Base-by-base conservation (phyloP, 2,113 vertebrate genomes). In the Notarius lentiginosus region DNA sequence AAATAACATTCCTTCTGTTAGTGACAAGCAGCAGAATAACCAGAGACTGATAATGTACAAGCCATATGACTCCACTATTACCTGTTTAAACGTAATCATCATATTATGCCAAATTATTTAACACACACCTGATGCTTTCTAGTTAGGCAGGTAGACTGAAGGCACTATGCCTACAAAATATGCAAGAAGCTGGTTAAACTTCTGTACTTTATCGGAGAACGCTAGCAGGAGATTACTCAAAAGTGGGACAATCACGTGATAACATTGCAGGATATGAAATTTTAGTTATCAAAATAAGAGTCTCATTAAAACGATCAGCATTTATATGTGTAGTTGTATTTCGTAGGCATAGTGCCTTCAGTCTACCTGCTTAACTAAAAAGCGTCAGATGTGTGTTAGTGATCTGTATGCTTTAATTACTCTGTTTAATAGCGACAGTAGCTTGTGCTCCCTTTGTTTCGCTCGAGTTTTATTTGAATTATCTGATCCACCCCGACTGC, bases 261-360 rank as follows among this genome's bases (percentile, higher is more conserved):
- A 84, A 61, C 70, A 63, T 27, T 7, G 24, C 30, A 20, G 15
- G 9, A n/a, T 22, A 56, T 30, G 27, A 9, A 17, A 5, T 11
- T 7, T 61, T 15, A 27, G 24, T 75, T 75, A 34, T 72, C 83
- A 84, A 75, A 84, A 75, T 84, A 84, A 84, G 34, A 84, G 83
- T 84, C 66, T 8, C 11, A 1, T 70, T 55, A 70, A 15, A 20
- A 20, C 12, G 18, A 20, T 41, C 15, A 17, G 4, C 0, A 12
- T 72, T 3, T 70, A 6, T 27, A 27, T 66, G 24, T 66, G n/a
- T 66, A 27, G n/a, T 66, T 66, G 1, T 60, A 4, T 18, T 60
- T 20, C 7, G 18, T 20, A 30, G 5, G 27, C 11, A 1, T 6
- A 7, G 60, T 61, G 27, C 27, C 4, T 10, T 30, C 11, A 5